phyloP scores from a whole-genome alignment of 2,797 vertebrate genomes.

The Holocentrus rufus region DNA sequence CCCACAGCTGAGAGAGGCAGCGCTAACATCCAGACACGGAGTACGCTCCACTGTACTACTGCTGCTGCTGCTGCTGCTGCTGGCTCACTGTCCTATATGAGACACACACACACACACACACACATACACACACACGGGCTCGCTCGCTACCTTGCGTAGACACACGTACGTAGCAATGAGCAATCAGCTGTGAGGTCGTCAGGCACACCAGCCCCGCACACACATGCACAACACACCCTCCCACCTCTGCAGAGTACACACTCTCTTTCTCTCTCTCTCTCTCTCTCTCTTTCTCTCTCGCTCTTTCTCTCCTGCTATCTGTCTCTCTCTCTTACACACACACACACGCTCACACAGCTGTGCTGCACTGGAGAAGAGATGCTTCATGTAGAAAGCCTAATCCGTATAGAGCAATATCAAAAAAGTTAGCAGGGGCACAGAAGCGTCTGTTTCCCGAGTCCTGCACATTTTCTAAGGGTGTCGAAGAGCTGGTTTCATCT shows the following conservation, averaged over 20 bases:
- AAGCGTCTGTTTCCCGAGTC: constrained; percentile 25
- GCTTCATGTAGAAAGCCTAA: constrained; percentile 22
- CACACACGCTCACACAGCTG: constrained; percentile 19
- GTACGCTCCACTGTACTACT: constrained; percentile 67
- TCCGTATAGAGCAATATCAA: constrained; percentile 21
- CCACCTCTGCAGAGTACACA: constrained; percentile 36
- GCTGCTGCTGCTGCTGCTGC: constrained; percentile 65
- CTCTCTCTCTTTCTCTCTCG: constrained; percentile 4
- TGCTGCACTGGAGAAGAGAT: constrained; percentile 6
- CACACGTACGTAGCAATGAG: constrained; percentile 50
- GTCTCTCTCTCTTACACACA: constrained; percentile 9
- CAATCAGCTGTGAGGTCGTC: constrained; percentile 71
- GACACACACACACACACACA: constrained; percentile 47
- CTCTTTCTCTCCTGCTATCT: constrained; percentile 1
- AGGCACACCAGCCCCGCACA: constrained; percentile 21
- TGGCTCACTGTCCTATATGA: constrained; percentile 68
- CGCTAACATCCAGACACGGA: constrained; percentile 79
- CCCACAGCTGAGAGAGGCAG: constrained; percentile 78
- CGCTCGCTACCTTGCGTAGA: constrained; percentile 5
- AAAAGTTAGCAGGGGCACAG: constrained; percentile 13
- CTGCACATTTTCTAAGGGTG: constrained; percentile 35
- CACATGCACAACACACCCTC: constrained; percentile 41
- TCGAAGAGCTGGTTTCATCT: constrained; percentile 17
- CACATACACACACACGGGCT: constrained; percentile 47
- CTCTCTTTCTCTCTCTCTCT: constrained; percentile 3